A percentile compares a stretch with the other conserved stretches of the same genome.
phyloP scores from a whole-genome alignment of 2,113 vertebrate genomes.

The Spheniscus mendiculus region DNA sequence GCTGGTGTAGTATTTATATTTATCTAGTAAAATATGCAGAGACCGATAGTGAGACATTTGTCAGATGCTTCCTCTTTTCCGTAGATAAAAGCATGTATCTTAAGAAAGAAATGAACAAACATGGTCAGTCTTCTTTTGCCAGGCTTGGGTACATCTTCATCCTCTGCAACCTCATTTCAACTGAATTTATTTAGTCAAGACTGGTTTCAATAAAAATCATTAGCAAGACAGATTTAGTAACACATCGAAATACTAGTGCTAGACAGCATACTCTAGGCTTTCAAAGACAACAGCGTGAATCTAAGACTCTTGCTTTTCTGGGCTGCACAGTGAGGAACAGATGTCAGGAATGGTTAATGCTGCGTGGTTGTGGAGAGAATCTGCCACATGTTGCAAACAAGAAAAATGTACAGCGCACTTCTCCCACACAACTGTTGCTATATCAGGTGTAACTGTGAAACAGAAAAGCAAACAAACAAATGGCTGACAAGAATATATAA shows the following conservation, averaged over 20 bases:
- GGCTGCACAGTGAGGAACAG: not conserved
- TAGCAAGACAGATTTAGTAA: not conserved
- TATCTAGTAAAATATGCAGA: not conserved
- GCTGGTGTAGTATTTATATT: not conserved
- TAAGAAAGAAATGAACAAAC: not conserved
- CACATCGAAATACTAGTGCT: not conserved
- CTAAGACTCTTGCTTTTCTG: not conserved
- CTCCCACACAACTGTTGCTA: not conserved
- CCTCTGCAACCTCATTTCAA: not conserved
- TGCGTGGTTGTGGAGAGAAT: not conserved
- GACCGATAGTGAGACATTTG: not conserved
- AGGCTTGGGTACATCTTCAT: not conserved
- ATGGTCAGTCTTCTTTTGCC: not conserved
- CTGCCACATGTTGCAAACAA: not conserved
- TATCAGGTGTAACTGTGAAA: not conserved
- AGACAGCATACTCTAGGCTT: not conserved
- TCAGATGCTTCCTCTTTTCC: not conserved
- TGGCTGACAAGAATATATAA: not conserved
- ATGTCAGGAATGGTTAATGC: not conserved
- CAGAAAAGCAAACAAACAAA: not conserved
- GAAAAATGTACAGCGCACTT: accelerated
- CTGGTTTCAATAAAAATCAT: not conserved
- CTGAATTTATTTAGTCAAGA: not conserved
- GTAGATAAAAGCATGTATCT: not conserved
- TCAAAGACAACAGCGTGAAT: not conserved